phyloP scores from a whole-genome alignment of 2,797 vertebrate genomes.

The Limnodromus scolopaceus region DNA sequence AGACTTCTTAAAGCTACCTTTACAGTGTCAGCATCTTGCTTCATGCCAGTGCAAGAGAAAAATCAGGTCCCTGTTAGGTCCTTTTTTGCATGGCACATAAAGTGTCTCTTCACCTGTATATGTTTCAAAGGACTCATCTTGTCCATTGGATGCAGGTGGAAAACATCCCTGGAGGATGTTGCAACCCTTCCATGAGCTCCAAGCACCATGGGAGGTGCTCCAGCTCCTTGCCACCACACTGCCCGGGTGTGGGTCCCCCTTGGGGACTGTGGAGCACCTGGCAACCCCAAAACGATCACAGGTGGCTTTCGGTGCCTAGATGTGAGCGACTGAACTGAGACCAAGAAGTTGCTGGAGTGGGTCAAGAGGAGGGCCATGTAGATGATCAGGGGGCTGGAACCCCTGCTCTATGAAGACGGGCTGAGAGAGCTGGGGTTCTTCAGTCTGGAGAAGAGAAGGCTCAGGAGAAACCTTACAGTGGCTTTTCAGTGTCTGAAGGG shows the following conservation, averaged over 20 bases:
- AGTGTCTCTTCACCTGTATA: background rate
- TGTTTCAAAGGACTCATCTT: background rate
- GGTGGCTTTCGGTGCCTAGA: background rate
- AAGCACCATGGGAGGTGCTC: fast-evolving
- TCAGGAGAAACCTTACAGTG: background rate
- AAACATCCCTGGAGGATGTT: background rate
- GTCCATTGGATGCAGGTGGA: background rate
- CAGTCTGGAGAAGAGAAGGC: background rate
- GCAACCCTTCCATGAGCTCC: background rate
- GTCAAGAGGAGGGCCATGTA: background rate
- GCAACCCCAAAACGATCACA: background rate
- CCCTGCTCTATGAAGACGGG: background rate
- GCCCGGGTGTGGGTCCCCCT: fast-evolving
- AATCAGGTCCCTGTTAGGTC: fast-evolving
- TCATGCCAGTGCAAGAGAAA: background rate
- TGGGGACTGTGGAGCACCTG: background rate
- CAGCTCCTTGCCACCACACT: background rate
- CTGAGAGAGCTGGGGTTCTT: background rate
- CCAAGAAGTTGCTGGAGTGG: background rate
- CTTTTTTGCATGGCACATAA: background rate
- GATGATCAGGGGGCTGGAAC: background rate
- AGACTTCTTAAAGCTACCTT: background rate
- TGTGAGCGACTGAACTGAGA: background rate
- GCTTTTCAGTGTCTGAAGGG: background rate
- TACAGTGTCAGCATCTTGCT: background rate